phyloP scores from a whole-genome alignment of 2,113 vertebrate genomes.

The Percopsis transmontana region DNA sequence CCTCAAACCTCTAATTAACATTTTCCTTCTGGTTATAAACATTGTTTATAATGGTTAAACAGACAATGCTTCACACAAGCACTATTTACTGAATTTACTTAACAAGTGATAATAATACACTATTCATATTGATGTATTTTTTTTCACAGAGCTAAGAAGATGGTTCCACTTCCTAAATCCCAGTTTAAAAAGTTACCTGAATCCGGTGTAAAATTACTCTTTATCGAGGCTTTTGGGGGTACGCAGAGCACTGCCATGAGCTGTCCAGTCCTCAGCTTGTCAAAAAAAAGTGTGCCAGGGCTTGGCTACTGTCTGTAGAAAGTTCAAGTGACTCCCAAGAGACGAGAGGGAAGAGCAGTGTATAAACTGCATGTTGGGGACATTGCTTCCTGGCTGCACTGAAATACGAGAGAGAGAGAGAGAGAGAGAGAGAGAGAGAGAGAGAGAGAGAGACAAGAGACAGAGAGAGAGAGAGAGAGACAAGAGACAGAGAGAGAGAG shows the following conservation, averaged over 20 bases:
- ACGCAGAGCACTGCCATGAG: too few relatives aligned
- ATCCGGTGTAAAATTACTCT: neutral
- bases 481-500: neutral
- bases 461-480: constrained; percentile 25
- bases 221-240: too few relatives aligned
- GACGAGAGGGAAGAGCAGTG: constrained; percentile 17
- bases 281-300: constrained; percentile 43
- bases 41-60: too few relatives aligned
- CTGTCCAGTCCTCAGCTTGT: constrained; percentile 18
- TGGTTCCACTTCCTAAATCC: neutral
- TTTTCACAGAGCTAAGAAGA: constrained; percentile 4
- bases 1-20: constrained; percentile 10
- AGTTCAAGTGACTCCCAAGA: constrained; percentile 46
- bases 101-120: neutral
- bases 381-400: constrained; percentile 44
- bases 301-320: constrained; percentile 41
- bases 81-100: neutral
- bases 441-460: constrained; percentile 23
- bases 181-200: neutral
- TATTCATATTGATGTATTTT: neutral
- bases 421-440: constrained; percentile 6
- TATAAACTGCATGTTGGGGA: constrained; percentile 55
- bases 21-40: neutral
- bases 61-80: too few relatives aligned
- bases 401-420: constrained; percentile 48